These are phyloP conservation scores for Lucinisca nassula DNA, from an alignment of 2,888 invertebrate genomes.

Conservation along the genomic window DNA sequence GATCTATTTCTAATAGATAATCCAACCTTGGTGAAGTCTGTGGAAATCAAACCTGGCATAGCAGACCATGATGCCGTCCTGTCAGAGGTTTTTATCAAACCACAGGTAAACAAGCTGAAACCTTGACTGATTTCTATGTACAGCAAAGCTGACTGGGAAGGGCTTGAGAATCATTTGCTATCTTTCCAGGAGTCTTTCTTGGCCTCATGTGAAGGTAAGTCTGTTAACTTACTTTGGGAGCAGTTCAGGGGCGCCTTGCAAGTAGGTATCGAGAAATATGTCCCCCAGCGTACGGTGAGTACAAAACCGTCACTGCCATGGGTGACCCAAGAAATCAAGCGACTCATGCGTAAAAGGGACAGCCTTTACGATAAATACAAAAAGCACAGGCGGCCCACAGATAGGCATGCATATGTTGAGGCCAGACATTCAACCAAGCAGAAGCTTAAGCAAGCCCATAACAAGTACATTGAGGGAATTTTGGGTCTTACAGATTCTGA, in stretches of 20 bases:
- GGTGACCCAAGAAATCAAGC: constrained; percentile 3
- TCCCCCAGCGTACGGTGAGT: neutral
- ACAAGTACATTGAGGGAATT: constrained; percentile 7
- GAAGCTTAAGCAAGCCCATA: neutral
- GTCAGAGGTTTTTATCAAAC: neutral
- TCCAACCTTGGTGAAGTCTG: neutral
- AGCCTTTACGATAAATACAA: constrained; percentile 16
- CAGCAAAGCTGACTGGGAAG: constrained; percentile 1
- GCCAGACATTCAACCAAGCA: neutral
- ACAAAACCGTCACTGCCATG: constrained; percentile 21
- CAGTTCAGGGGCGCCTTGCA: no score
- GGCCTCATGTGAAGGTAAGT: no score
- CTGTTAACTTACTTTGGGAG: no score
- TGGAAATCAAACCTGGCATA: neutral
- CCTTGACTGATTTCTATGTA: neutral
- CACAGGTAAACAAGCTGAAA: neutral
- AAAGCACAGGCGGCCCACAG: no score
- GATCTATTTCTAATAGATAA: neutral
- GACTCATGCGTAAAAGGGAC: constrained; percentile 3
- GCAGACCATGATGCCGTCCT: neutral
- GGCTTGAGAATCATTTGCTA: neutral
- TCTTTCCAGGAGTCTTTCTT: neutral
- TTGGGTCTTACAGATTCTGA: constrained; percentile 4
- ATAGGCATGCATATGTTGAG: no score
- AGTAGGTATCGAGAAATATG: neutral